A percentile compares a stretch with the other conserved stretches of the same genome.
Conservation (phyloP, 2,797 vertebrate species). For the Trachops cirrhosus region DNA sequence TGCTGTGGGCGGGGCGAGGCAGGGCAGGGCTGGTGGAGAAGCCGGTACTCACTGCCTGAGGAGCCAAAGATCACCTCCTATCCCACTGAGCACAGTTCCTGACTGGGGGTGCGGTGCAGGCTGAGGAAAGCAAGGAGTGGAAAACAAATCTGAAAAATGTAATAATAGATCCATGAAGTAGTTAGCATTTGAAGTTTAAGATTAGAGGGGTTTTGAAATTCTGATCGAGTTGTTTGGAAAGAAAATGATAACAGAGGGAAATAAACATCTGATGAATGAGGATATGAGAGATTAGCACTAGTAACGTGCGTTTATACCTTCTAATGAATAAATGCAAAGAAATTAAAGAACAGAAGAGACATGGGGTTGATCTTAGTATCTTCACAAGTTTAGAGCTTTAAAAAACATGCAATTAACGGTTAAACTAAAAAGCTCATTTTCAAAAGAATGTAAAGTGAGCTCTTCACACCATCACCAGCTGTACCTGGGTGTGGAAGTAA, state of each 20-base stretch:
- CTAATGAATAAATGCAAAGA: not conserved
- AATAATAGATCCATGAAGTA: not conserved
- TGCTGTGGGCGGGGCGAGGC: not conserved
- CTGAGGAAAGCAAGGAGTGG: not conserved
- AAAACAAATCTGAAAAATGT: not conserved
- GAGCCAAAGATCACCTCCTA: not conserved
- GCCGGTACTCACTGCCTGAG: accelerated
- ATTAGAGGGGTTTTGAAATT: not conserved
- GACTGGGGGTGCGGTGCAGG: accelerated
- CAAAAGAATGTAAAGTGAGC: not conserved
- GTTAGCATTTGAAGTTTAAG: not conserved
- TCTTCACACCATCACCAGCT: not conserved
- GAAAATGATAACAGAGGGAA: not conserved
- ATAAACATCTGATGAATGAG: not conserved
- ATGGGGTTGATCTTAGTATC: not conserved
- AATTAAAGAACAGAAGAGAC: not conserved
- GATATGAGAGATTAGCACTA: not conserved
- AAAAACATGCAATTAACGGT: not conserved
- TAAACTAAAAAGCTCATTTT: not conserved
- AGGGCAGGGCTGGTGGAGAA: not conserved
- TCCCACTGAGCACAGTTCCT: not conserved
- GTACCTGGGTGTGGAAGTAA: not conserved
- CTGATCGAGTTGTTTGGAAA: not conserved
- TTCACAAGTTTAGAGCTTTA: not conserved
- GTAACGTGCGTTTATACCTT: not conserved